These are phyloP conservation scores for Telmatochromis bifrenatus DNA, from an alignment of 2,113 vertebrate genomes.

Conservation along the genomic window DNA sequence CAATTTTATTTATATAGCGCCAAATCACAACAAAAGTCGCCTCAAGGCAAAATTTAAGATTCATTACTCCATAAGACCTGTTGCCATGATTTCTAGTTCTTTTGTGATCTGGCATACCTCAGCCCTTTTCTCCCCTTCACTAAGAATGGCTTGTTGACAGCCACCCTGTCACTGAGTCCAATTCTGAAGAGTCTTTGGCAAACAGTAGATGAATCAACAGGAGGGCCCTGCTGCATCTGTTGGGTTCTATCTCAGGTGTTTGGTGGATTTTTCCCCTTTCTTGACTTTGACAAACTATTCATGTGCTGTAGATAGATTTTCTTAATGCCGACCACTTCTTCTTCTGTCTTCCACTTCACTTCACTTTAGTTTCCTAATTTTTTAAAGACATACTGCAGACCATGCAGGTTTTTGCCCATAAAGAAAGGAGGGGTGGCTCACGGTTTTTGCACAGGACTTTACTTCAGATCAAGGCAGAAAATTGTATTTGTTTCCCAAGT, in stretches of 20 bases:
- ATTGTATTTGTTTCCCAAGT: neutral
- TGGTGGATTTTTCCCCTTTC: neutral
- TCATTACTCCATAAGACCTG: neutral
- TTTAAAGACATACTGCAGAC: neutral
- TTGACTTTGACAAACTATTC: neutral
- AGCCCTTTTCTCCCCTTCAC: neutral
- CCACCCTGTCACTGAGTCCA: neutral
- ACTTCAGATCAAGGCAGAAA: neutral
- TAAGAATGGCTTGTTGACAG: neutral
- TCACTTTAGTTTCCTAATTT: neutral
- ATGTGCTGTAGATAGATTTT: neutral
- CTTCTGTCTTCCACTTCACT: neutral
- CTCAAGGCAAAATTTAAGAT: neutral
- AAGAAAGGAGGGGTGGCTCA: neutral
- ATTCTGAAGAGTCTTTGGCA: neutral
- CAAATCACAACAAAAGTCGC: too few relatives aligned
- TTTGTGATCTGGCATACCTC: neutral
- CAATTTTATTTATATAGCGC: too few relatives aligned
- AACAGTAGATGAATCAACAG: neutral
- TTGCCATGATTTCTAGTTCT: neutral
- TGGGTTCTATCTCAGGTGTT: neutral
- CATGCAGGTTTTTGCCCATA: neutral
- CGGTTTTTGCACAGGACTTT: neutral
- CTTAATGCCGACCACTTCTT: neutral
- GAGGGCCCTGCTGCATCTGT: neutral